Evolutionary conservation across 2,113 vertebrate species (phyloP).

Genomic region (Varanus komodoensis): DNA sequence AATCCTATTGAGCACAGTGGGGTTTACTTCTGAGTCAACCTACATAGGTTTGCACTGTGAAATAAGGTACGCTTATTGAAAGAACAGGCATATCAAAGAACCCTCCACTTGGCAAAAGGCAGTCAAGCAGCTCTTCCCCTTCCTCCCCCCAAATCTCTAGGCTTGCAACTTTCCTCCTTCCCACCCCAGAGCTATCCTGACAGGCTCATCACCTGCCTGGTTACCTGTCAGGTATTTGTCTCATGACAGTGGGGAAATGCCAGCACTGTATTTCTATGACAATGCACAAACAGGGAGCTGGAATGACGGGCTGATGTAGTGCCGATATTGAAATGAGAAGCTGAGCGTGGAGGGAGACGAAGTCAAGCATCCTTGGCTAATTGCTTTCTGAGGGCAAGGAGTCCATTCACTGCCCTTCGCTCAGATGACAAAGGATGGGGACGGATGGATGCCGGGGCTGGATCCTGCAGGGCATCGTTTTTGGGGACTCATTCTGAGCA

Average conservation of each 20-base stretch:
- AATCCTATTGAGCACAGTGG: neutral
- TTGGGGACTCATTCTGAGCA: slow-evolving; percentile 13
- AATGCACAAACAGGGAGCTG: neutral
- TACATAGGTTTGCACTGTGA: neutral
- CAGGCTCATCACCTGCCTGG: neutral
- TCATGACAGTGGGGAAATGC: slow-evolving; percentile 19
- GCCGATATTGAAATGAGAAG: neutral
- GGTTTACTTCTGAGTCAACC: neutral
- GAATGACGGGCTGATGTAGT: neutral
- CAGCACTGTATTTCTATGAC: slow-evolving; percentile 14
- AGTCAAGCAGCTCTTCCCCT: neutral
- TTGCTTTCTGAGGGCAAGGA: neutral
- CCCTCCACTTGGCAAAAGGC: neutral
- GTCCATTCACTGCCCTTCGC: neutral
- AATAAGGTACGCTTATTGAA: neutral
- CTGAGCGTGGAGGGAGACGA: neutral
- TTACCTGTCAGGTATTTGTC: slow-evolving; percentile 34
- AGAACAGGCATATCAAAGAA: neutral
- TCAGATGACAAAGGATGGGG: neutral
- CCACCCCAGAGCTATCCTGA: slow-evolving; percentile 6
- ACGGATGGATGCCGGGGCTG: neutral
- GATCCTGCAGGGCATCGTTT: neutral
- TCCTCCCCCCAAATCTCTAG: neutral
- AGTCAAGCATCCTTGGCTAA: slow-evolving; percentile 5
- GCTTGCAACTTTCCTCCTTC: neutral